Evolutionary conservation across 2,888 invertebrate genomes (phyloP), one percentile per base, ranked within the genome.

Genomic region (Gari tellinella): DNA sequence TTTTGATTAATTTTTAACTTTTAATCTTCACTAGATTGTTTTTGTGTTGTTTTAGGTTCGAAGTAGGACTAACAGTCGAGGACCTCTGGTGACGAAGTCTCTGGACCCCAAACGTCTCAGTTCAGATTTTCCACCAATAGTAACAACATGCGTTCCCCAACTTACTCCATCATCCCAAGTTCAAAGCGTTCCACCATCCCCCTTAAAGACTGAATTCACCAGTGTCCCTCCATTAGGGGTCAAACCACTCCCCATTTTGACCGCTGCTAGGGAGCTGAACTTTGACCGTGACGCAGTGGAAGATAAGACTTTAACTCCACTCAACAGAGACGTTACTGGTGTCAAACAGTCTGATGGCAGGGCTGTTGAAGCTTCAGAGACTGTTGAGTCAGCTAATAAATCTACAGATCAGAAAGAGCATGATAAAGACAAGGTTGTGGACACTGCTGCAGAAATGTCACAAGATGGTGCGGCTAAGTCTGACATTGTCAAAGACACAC

Each of bases 131-230:
- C 41, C 67, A 21, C n/a, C n/a, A n/a, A n/a, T n/a, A n/a, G 8
- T 46, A 10, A 25, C 46, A 25, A 66, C 69, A n/a, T 14, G 64
- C 7, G 72, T 79, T 2, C 75, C 75, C 7, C 49, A 74, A 19
- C 38, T 80, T 23, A 80, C 81, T 17, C 78, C 77, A n/a, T 68
- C 72, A 4, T 74, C 76, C 15, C 73, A 79, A 53, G 63, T 70
- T 3, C 63, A 67, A 19, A 83, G 83, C 51, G 76, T 87, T 0
- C 88, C 87, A 0, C 88, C 87, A 0, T 90, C 90, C 0, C 90
- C 90, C 2, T 70, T 88, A n/a, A 85, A 85, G 60, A 80, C 83
- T 1, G 86, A 88, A 55, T 88, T 89, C 66, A 88, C 88, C 1
- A 72, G 82, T 17, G 85, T 86, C 8, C 89, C 90, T 2, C 88